Evolutionary conservation across 2,113 vertebrate species (phyloP).

Genomic region (Bujurquina vittata): DNA sequence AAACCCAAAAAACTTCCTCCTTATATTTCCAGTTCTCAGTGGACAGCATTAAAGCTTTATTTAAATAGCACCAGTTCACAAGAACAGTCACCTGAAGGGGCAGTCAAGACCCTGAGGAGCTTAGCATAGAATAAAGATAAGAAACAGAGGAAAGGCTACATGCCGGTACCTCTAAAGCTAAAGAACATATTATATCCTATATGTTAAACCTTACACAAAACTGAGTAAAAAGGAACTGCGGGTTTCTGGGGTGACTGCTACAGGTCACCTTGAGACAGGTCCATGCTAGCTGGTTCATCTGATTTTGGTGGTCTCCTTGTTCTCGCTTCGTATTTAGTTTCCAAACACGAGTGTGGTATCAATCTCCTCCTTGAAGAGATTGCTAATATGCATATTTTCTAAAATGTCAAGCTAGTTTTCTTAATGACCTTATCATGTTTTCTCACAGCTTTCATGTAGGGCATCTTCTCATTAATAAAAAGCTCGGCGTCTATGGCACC

Average conservation of each 20-base stretch:
- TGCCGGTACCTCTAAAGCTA: background rate
- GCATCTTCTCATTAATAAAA: conserved; percentile 10
- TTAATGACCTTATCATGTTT: conserved; percentile 6
- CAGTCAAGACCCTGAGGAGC: background rate
- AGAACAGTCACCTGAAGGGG: too few relatives aligned
- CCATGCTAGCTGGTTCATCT: background rate
- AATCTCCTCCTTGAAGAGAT: background rate
- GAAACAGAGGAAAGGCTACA: background rate
- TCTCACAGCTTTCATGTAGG: background rate
- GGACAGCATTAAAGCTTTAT: background rate
- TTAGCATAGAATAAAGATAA: background rate
- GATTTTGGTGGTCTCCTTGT: background rate
- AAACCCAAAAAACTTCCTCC: background rate
- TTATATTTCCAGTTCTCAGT: background rate
- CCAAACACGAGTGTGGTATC: background rate
- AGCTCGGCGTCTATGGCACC: background rate
- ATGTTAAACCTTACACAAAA: background rate
- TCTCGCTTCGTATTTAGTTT: background rate
- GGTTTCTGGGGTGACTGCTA: background rate
- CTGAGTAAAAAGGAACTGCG: background rate
- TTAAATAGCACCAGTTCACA: too few relatives aligned
- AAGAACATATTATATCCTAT: background rate
- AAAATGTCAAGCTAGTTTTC: background rate
- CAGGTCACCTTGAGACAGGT: background rate
- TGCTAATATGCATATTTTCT: background rate